Conservation (phyloP, 2,797 vertebrate genomes). For the Oryzias dopingdopingensis region DNA sequence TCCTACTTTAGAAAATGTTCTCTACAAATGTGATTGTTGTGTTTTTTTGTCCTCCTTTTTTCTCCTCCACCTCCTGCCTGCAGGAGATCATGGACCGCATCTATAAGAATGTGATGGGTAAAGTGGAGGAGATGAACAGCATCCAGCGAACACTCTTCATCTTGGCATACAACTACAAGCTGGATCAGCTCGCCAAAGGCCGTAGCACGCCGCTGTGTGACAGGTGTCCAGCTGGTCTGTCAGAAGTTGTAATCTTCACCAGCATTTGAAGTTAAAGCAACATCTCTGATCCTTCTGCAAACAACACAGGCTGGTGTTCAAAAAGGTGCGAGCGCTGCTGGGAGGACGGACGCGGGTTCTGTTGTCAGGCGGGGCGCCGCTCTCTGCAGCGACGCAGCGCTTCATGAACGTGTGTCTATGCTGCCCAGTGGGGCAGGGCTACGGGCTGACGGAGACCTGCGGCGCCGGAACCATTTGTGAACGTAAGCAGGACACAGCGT, state of each 20-base stretch:
- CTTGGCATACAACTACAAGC: conserved; percentile 95
- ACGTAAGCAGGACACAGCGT: conserved; percentile 68
- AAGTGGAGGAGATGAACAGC: conserved; percentile 89
- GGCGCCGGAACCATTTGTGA: conserved; percentile 91
- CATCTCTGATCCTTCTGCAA: not conserved
- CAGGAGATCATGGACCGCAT: conserved; percentile 99
- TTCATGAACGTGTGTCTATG: conserved; percentile 99
- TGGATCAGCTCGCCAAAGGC: conserved; percentile 91
- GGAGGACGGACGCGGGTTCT: conserved; percentile 87
- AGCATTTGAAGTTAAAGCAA: not conserved
- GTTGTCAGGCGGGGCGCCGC: conserved; percentile 91
- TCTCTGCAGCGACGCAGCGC: conserved; percentile 90
- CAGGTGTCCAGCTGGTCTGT: conserved; percentile 65
- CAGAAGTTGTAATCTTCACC: not conserved
- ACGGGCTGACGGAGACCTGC: conserved; percentile 92
- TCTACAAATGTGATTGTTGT: not conserved
- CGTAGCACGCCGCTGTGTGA: conserved; percentile 88
- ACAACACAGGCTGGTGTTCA: conserved; percentile 83
- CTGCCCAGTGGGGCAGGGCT: conserved; percentile 94
- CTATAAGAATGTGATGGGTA: conserved; percentile 95
- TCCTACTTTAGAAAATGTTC: not conserved
- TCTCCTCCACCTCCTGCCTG: not conserved
- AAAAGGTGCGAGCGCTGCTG: conserved; percentile 86
- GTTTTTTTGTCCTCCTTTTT: not conserved
- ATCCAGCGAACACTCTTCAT: conserved; percentile 88